These are phyloP conservation scores for Chanos chanos DNA, from an alignment of 2,797 vertebrate species.

Conservation along the genomic window DNA sequence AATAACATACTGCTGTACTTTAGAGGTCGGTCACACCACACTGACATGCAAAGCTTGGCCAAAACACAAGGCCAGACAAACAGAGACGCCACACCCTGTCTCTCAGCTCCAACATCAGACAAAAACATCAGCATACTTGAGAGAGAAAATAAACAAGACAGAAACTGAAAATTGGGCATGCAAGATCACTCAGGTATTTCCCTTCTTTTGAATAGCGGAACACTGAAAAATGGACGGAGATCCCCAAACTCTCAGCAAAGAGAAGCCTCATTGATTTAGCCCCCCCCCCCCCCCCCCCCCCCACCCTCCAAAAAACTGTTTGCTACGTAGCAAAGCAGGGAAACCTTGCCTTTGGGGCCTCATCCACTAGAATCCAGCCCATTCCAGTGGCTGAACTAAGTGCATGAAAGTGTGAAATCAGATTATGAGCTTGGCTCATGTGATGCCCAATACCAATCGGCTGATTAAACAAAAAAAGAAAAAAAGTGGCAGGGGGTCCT, in stretches of 20 bases:
- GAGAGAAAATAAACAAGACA: not conserved
- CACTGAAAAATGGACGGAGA: constrained; percentile 18
- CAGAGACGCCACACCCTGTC: constrained; percentile 54
- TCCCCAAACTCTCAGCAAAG: not conserved
- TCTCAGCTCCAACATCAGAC: constrained; percentile 54
- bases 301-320: no score
- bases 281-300: no score
- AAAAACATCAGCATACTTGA: constrained; percentile 55
- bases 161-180: constrained; percentile 39
- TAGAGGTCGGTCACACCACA: constrained; percentile 28
- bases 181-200: constrained; percentile 52
- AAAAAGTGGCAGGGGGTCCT: constrained; percentile 32
- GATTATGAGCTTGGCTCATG: constrained; percentile 71
- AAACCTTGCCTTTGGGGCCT: constrained; percentile 35
- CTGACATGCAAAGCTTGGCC: constrained; percentile 34
- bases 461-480: constrained; percentile 69
- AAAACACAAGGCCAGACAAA: constrained; percentile 38
- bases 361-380: constrained; percentile 55
- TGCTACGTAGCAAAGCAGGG: no score
- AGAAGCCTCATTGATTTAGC: not conserved
- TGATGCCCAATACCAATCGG: constrained; percentile 67
- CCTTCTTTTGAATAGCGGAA: constrained; percentile 38
- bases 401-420: constrained; percentile 72
- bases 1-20: constrained; percentile 21
- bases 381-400: constrained; percentile 55